Evolutionary conservation across 2,113 vertebrate species (phyloP).

Genomic region (Actenoides lindsayi): DNA sequence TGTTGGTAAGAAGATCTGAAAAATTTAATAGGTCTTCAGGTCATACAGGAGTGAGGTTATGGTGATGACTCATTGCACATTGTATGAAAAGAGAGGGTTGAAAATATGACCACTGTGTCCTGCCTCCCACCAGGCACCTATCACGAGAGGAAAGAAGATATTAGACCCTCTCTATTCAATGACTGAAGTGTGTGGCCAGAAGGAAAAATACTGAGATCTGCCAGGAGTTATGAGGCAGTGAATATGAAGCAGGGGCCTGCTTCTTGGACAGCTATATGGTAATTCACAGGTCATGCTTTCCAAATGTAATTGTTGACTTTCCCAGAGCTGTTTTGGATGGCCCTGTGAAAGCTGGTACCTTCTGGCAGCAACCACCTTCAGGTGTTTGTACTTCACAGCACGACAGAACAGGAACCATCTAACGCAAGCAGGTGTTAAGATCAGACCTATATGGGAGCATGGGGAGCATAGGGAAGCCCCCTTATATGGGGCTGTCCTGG

Average conservation of each 20-base stretch:
- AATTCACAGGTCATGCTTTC: neutral
- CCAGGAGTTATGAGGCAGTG: neutral
- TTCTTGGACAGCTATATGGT: neutral
- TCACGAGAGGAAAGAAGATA: neutral
- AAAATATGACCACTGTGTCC: neutral
- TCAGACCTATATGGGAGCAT: neutral
- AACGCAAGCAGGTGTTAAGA: neutral
- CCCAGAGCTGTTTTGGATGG: neutral
- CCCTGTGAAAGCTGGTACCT: neutral
- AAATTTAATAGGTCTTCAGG: neutral
- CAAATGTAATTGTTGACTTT: neutral
- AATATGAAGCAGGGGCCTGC: neutral
- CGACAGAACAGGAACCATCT: neutral
- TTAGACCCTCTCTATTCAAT: neutral
- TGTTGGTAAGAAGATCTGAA: neutral
- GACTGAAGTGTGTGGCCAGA: neutral
- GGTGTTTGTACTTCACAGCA: neutral
- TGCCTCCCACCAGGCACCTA: neutral
- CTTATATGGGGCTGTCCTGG: neutral
- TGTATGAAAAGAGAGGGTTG: neutral
- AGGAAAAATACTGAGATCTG: neutral
- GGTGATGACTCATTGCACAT: no score
- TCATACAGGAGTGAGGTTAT: neutral
- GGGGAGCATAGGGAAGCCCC: no score
- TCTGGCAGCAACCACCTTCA: neutral